Evolutionary conservation across 2,113 vertebrate species (phyloP).

Genomic region (Capreolus pygargus): DNA sequence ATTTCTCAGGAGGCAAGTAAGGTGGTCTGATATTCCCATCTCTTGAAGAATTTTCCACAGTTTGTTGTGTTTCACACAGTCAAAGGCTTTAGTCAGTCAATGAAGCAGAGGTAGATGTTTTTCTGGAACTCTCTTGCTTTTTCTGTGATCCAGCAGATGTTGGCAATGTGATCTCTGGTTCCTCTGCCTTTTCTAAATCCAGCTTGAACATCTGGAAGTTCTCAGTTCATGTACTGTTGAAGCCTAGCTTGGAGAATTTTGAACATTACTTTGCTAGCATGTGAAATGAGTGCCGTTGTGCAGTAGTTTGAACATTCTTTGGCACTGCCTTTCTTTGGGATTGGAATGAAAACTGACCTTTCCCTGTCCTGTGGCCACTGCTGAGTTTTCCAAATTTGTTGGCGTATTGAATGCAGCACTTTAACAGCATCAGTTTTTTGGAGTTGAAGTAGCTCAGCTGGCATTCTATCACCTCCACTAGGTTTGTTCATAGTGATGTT

Average conservation of each 20-base stretch:
- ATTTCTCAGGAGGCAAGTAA: not conserved
- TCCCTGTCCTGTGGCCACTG: not conserved
- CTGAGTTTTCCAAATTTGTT: not conserved
- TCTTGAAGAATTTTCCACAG: not conserved
- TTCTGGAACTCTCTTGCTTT: not conserved
- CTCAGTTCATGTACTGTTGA: not conserved
- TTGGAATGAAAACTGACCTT: not conserved
- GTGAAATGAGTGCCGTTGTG: not conserved
- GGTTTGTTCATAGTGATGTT: not conserved
- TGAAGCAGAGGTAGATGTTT: not conserved
- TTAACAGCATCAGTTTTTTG: not conserved
- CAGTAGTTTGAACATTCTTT: not conserved
- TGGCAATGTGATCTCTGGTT: not conserved
- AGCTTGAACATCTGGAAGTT: not conserved
- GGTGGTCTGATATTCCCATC: not conserved
- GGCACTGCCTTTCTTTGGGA: not conserved
- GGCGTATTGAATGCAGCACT: not conserved
- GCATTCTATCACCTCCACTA: not conserved
- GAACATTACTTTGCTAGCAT: not conserved
- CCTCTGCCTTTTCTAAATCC: not conserved
- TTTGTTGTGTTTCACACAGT: not conserved
- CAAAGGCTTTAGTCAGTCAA: not conserved
- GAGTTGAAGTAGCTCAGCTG: not conserved
- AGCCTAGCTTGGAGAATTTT: not conserved
- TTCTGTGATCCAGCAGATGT: not conserved